Evolutionary conservation across 2,797 vertebrate genomes (phyloP), one percentile per base, ranked within the genome.

Genomic region (Sphenodon punctatus): DNA sequence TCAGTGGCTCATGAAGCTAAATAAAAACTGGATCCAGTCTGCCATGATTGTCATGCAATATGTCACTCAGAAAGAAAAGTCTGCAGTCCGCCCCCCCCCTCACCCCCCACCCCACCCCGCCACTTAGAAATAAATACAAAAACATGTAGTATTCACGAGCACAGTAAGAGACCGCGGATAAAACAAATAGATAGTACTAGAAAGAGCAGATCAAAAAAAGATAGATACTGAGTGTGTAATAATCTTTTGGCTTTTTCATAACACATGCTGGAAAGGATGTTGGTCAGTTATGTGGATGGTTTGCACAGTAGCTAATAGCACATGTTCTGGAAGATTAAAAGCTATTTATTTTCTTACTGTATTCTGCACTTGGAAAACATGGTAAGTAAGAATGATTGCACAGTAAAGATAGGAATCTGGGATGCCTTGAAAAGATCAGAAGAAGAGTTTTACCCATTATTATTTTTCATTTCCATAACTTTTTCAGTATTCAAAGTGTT

Each of bases 1-100:
- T 86, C 58, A 17, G 88, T 88, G 87, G n/a, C 43, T 81, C 7
- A 17, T 67, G 66, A 55, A 74, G 60, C 49, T 68, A 80, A 81
- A 66, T 48, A 38, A 77, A 78, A 89, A 68, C 43, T 43, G 80
- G 48, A 13, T 46, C 88, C 61, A 68, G 81, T 58, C 61, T 74
- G 34, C 61, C 46, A 65, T 13, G 64, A 19, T 25, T 63, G 30
- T 59, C 20, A 27, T 76, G 49, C 22, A 38, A 68, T 75, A 41
- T 23, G 22, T 49, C 65, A 71, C 30, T 66, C 56, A 23, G 5
- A 10, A 30, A 16, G 30, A 49, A 73, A 70, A 48, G 12, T 43
- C 59, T 51, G 11, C 20, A 42, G 63, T 4, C 32, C 72, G n/a
- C 23, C n/a, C 53, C 32, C 23, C 8, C 46, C 30, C 43, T 22